Evolutionary conservation across 2,888 invertebrate species (phyloP).

Genomic region (Meiosimyza platycephala): DNA sequence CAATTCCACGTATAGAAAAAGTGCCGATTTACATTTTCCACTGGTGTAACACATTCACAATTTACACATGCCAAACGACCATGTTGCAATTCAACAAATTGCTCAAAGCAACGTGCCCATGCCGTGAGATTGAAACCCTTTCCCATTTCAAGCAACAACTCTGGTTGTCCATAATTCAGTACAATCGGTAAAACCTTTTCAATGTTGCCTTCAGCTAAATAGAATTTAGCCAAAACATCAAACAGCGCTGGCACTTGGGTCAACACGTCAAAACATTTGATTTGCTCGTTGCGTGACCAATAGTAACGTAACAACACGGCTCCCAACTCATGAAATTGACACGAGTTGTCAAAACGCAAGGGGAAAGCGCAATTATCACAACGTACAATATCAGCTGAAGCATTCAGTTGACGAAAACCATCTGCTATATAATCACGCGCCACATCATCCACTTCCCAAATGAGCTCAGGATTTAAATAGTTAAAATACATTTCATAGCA

Average conservation of each 20-base stretch:
- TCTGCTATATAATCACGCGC: slow-evolving; percentile 64
- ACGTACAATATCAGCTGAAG: slow-evolving; percentile 56
- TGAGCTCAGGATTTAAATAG: slow-evolving; percentile 66
- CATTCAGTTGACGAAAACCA: slow-evolving; percentile 62
- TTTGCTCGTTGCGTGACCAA: slow-evolving; percentile 66
- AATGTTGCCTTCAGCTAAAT: slow-evolving; percentile 62
- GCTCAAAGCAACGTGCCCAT: slow-evolving; percentile 65
- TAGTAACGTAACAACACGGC: slow-evolving; percentile 63
- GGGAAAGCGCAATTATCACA: slow-evolving; percentile 65
- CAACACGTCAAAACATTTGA: slow-evolving; percentile 64
- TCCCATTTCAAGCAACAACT: slow-evolving; percentile 62
- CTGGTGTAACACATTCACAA: slow-evolving; percentile 60
- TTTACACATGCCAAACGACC: slow-evolving; percentile 64
- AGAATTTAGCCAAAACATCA: slow-evolving; percentile 65
- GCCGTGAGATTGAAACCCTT: slow-evolving; percentile 54
- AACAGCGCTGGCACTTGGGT: slow-evolving; percentile 63
- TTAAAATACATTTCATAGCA: slow-evolving; percentile 67
- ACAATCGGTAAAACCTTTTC: slow-evolving; percentile 65
- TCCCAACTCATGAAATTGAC: slow-evolving; percentile 63
- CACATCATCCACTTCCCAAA: slow-evolving; percentile 66
- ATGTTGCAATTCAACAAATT: slow-evolving; percentile 63
- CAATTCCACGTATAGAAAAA: slow-evolving; percentile 67
- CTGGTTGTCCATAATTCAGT: slow-evolving; percentile 62
- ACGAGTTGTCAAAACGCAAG: slow-evolving; percentile 61
- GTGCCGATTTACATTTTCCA: slow-evolving; percentile 60